Evolutionary conservation across 2,797 vertebrate genomes (phyloP).

Genomic region (Acropternis orthonyx): DNA sequence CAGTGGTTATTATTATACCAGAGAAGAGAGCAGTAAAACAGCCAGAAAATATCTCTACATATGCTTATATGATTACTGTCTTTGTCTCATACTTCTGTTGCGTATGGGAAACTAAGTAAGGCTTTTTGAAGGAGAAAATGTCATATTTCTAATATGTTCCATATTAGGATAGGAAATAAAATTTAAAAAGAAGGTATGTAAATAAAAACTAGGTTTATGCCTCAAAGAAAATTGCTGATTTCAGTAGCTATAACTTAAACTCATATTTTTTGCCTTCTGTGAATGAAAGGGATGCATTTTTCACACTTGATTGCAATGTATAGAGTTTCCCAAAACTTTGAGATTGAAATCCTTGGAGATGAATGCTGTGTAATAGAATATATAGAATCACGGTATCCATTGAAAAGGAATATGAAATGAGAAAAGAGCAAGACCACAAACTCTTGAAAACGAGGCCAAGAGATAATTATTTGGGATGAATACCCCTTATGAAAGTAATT

Average conservation of each 20-base stretch:
- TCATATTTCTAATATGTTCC: background rate
- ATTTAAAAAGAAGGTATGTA: background rate
- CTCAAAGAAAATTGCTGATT: background rate
- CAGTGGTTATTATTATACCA: background rate
- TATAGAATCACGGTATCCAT: background rate
- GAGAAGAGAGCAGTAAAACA: background rate
- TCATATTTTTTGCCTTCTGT: background rate
- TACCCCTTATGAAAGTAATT: background rate
- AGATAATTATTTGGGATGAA: background rate
- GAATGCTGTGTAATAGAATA: background rate
- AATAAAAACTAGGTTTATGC: background rate
- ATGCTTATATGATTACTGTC: background rate
- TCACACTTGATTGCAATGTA: background rate
- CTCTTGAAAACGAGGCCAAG: background rate
- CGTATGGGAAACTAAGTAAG: background rate
- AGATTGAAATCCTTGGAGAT: background rate
- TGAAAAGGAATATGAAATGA: background rate
- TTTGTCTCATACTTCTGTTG: background rate
- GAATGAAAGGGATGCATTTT: background rate
- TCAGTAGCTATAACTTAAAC: background rate
- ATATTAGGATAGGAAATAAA: background rate
- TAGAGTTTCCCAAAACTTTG: background rate
- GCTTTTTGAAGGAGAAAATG: background rate
- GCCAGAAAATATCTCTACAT: background rate
- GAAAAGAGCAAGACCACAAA: background rate